These are phyloP conservation scores for Acanthochromis polyacanthus DNA, from an alignment of 2,113 vertebrate species.

Conservation along the genomic window DNA sequence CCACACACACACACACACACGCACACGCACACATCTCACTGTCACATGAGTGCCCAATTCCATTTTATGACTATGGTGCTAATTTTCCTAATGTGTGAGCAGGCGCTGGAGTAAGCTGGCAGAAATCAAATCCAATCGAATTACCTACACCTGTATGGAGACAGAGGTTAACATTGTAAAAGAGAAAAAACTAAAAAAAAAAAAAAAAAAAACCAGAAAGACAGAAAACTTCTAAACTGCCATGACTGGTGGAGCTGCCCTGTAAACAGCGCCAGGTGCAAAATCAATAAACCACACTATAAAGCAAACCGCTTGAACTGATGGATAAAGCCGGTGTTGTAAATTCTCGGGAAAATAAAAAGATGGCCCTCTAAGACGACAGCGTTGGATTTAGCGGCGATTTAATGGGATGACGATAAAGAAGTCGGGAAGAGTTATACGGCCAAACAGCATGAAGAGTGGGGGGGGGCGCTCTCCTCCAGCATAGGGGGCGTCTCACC, in stretches of 20 bases:
- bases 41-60: constrained; percentile 36
- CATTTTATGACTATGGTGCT: constrained; percentile 36
- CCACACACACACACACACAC: not conserved
- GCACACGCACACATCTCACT: constrained; percentile 21
- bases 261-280: constrained; percentile 34
- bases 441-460: not conserved
- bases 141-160: constrained; percentile 41
- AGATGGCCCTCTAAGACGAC: constrained; percentile 35
- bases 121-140: constrained; percentile 43
- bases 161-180: constrained; percentile 16
- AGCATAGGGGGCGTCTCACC: constrained; percentile 10
- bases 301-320: constrained; percentile 51
- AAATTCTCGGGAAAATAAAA: constrained; percentile 49
- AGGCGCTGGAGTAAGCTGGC: constrained; percentile 15
- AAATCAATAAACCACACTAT: constrained; percentile 58
- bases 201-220: too few relatives aligned
- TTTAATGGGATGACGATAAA: constrained; percentile 58
- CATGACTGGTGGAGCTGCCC: constrained; percentile 19
- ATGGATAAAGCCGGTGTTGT: constrained; percentile 7
- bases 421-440: constrained; percentile 40
- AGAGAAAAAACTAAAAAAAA: not conserved
- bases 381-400: constrained; percentile 49
- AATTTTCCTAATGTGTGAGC: constrained; percentile 54
- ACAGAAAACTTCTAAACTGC: not conserved
- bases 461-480: not conserved